Base-by-base conservation (phyloP, 2,888 invertebrate species). In the Nephrotoma appendiculata region DNA sequence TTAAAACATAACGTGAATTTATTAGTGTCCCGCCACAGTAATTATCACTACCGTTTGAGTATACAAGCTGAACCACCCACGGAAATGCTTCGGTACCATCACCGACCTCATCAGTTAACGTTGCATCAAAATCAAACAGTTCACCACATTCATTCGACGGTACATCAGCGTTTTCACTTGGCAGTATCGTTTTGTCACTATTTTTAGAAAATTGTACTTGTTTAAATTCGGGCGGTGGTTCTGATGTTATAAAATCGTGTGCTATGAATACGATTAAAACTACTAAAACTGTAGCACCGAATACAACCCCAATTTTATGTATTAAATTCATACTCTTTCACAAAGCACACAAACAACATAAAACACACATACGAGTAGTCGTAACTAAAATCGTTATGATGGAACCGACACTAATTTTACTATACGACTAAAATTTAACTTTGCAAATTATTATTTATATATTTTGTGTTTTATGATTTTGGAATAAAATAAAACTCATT, bases 1-100 rank as follows among this genome's bases (percentile, higher is more conserved):
- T 95, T 86, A 95, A 89, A 1, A 95, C 93, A 89, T 95, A 95
- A 89, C 92, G 92, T 0, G 92, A 91, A 87, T 93, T 94, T 89
- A 96, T 95, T 83, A 96, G 91, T 6, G 95, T 95, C 0, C 96
- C 96, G 0, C 95, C 96, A 89, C 96, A 96, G 88, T 95, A 31
- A 9, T 19, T 9, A n/a, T 71, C 9, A 31, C 71, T 71, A 31
- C 9, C 11, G 31, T 71, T 71, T 3, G 7, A 5, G 9, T 9
- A 71, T 7, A 71, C 11, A 11, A 71, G 12, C 7, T 71, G 31
- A 19, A 11, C 71, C 71, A 71, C 31, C 71, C 71, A 71, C 31
- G 71, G 71, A 71, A 71, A 71, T 7, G 71, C 71, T 0, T 71
- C 71, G 6, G 31, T 9, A 5, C 48, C 44, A 57, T 5, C 52